These are phyloP conservation scores for Rhegmatorhina hoffmannsi DNA, from an alignment of 2,113 vertebrate genomes.

Conservation along the genomic window DNA sequence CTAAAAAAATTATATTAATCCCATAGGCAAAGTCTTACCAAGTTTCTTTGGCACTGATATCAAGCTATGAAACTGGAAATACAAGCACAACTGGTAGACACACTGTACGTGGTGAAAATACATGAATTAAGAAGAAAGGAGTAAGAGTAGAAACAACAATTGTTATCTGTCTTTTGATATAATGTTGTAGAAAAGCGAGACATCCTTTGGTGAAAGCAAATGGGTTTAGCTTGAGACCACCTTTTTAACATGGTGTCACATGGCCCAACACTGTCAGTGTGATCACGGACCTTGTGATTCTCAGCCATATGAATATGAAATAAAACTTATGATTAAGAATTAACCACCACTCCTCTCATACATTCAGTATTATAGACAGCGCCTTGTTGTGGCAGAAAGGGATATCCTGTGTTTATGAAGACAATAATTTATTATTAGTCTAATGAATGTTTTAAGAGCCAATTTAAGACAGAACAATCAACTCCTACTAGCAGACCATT, in stretches of 20 bases:
- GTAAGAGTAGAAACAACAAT: not conserved
- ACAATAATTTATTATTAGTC: not conserved
- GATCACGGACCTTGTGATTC: not conserved
- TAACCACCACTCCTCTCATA: not conserved
- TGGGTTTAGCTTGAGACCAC: not conserved
- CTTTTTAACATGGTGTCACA: not conserved
- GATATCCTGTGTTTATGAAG: not conserved
- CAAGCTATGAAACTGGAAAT: not conserved
- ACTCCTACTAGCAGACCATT: not conserved
- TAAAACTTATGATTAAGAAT: not conserved
- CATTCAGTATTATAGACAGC: not conserved
- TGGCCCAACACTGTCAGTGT: rapidly evolving
- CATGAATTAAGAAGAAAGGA: not conserved
- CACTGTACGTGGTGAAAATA: not conserved
- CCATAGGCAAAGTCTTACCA: not conserved
- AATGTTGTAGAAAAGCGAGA: not conserved
- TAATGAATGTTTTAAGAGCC: not conserved
- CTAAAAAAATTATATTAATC: not conserved
- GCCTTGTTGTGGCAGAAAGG: not conserved
- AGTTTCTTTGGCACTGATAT: not conserved
- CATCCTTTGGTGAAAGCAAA: not conserved
- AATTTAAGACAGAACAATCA: not conserved
- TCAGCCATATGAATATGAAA: not conserved
- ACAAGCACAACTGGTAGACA: not conserved
- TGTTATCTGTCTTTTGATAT: not conserved